Evolutionary conservation across 2,888 invertebrate genomes (phyloP).

Genomic region (Keiferia lycopersicella): DNA sequence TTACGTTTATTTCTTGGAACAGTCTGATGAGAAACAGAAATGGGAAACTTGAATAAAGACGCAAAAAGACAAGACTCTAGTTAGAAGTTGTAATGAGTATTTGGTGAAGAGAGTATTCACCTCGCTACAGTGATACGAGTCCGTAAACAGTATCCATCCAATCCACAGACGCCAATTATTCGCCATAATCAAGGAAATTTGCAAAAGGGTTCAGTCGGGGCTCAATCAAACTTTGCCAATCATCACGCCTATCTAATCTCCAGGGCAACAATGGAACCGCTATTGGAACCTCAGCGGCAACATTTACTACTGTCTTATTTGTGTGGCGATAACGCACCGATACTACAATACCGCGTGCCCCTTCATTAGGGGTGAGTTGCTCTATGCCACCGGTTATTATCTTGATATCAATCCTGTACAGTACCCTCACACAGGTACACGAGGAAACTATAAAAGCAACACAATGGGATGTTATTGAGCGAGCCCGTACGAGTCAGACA

Average conservation of each 20-base stretch:
- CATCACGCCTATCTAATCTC: slow-evolving; percentile 76
- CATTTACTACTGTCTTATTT: slow-evolving; percentile 66
- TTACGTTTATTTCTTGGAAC: slow-evolving; percentile 4
- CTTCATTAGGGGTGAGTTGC: slow-evolving; percentile 45
- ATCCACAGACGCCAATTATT: slow-evolving; percentile 63
- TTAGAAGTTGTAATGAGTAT: slow-evolving; percentile 27
- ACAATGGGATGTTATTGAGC: slow-evolving; percentile 26
- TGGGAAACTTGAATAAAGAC: slow-evolving; percentile 1
- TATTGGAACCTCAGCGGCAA: slow-evolving; percentile 64
- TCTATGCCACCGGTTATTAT: slow-evolving; percentile 26
- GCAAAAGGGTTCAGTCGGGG: slow-evolving; percentile 67
- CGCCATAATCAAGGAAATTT: slow-evolving; percentile 66
- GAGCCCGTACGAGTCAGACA: slow-evolving; percentile 25
- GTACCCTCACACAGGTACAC: slow-evolving; percentile 3
- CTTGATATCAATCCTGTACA: slow-evolving; percentile 14
- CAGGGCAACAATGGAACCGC: slow-evolving; percentile 69
- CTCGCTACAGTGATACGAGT: slow-evolving; percentile 45
- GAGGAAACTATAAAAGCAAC: slow-evolving; percentile 17
- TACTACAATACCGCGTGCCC: slow-evolving; percentile 30
- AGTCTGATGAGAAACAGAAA: slow-evolving; percentile 14
- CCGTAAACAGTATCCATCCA: slow-evolving; percentile 52
- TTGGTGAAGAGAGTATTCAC: slow-evolving; percentile 30
- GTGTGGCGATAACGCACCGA: slow-evolving; percentile 60
- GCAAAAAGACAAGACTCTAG: slow-evolving; percentile 15
- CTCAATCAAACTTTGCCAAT: slow-evolving; percentile 79